These are phyloP conservation scores for Drosophila siamana DNA, from an alignment of 2,888 invertebrate species.

Conservation along the genomic window DNA sequence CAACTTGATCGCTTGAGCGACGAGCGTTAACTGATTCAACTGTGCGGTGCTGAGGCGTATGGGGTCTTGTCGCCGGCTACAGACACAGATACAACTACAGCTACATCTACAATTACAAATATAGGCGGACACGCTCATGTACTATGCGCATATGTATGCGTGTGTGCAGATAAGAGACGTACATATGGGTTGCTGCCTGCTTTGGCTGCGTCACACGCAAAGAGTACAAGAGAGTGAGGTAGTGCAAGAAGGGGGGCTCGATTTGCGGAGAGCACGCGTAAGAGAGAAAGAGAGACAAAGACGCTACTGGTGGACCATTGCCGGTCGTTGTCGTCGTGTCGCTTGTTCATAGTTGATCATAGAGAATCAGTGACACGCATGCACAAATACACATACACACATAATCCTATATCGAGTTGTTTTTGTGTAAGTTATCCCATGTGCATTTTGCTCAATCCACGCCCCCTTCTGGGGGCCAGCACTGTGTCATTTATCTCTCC, in stretches of 20 bases:
- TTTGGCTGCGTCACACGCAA: conserved; percentile 32
- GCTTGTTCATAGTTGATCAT: conserved; percentile 12
- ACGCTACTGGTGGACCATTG: conserved; percentile 17
- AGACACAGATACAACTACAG: conserved; percentile 12
- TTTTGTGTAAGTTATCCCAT: conserved; percentile 19
- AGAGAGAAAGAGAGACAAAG: conserved; percentile 7
- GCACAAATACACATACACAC: not conserved
- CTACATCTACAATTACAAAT: conserved; percentile 12
- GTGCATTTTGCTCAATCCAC: conserved; percentile 25
- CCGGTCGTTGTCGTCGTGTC: conserved; percentile 25
- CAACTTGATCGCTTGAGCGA: conserved; percentile 77
- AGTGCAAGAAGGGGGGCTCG: conserved; percentile 17
- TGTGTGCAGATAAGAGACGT: conserved; percentile 26
- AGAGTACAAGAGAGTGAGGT: conserved; percentile 12
- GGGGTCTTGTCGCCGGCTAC: conserved; percentile 47
- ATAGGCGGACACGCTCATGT: conserved; percentile 6
- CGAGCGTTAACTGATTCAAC: conserved; percentile 75
- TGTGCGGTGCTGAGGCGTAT: conserved; percentile 49
- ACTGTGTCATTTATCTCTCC: conserved; percentile 25
- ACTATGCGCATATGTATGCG: not conserved
- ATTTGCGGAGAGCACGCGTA: conserved; percentile 2
- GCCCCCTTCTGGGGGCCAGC: conserved; percentile 20
- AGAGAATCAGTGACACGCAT: not conserved
- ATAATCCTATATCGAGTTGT: not conserved
- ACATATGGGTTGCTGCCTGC: conserved; percentile 10